These are phyloP conservation scores for Sylvia borin DNA, from an alignment of 2,797 vertebrate species.

Conservation along the genomic window DNA sequence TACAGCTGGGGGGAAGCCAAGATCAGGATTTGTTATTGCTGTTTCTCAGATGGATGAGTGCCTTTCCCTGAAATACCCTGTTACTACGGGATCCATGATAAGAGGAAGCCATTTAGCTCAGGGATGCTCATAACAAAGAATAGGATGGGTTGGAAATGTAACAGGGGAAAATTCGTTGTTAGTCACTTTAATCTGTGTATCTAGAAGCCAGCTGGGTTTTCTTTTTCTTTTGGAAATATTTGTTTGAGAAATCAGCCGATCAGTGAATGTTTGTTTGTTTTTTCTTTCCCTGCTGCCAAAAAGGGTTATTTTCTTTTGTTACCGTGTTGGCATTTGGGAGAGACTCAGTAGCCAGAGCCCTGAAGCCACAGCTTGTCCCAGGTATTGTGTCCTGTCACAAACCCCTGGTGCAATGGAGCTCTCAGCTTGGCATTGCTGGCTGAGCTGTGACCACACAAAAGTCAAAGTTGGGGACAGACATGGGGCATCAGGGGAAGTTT, in stretches of 20 bases:
- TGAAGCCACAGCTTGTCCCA: not conserved
- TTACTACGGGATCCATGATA: not conserved
- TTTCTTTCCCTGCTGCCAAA: not conserved
- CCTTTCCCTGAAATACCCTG: not conserved
- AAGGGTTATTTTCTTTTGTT: not conserved
- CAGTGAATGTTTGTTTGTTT: not conserved
- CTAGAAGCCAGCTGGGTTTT: not conserved
- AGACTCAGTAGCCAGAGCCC: not conserved
- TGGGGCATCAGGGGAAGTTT: not conserved
- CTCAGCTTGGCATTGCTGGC: accelerated
- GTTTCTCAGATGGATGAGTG: not conserved
- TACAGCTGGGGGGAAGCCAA: not conserved
- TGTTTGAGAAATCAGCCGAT: not conserved
- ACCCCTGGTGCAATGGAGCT: not conserved
- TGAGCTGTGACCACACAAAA: not conserved
- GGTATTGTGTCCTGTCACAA: not conserved
- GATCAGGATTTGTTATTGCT: not conserved
- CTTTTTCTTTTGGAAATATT: not conserved
- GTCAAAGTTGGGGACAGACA: not conserved
- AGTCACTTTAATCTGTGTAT: not conserved
- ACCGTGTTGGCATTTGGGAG: not conserved
- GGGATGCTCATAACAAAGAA: not conserved
- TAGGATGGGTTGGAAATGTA: not conserved
- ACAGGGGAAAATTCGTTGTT: not conserved
- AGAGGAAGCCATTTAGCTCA: not conserved